A percentile compares a stretch with the other conserved stretches of the same genome.
These are phyloP conservation scores for Liasis olivaceus DNA, from an alignment of 2,797 vertebrate species.

Conservation along the genomic window DNA sequence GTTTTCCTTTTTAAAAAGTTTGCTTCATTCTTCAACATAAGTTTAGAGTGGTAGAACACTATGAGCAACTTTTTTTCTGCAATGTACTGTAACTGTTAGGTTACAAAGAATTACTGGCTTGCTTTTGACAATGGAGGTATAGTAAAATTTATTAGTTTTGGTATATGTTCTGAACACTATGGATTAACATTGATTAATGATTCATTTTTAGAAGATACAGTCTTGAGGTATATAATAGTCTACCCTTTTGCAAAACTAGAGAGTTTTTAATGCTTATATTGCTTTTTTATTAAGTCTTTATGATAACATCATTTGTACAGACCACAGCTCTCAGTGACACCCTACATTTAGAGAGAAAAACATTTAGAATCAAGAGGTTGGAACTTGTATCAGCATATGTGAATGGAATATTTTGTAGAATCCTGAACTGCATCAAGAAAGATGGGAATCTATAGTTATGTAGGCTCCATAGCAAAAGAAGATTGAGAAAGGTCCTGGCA, in stretches of 20 bases:
- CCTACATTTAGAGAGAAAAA: background rate
- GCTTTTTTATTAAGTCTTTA: background rate
- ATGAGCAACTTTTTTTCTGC: background rate
- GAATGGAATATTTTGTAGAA: background rate
- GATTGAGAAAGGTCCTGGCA: background rate
- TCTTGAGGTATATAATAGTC: background rate
- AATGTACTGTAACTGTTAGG: background rate
- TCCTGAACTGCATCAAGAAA: background rate
- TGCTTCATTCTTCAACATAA: background rate
- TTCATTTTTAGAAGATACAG: background rate
- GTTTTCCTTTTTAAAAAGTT: background rate
- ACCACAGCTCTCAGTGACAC: background rate
- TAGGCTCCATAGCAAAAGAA: too few relatives aligned
- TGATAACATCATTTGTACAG: background rate
- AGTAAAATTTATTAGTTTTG: background rate
- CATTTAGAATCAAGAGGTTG: background rate
- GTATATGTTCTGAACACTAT: background rate
- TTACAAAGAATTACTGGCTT: background rate
- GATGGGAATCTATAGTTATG: background rate
- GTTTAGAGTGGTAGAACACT: background rate
- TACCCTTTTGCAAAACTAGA: background rate
- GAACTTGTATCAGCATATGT: background rate
- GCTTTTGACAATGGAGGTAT: background rate
- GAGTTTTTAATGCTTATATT: background rate
- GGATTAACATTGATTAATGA: background rate